Conservation (phyloP, 2,797 vertebrate genomes). For the Novumbra hubbsi region DNA sequence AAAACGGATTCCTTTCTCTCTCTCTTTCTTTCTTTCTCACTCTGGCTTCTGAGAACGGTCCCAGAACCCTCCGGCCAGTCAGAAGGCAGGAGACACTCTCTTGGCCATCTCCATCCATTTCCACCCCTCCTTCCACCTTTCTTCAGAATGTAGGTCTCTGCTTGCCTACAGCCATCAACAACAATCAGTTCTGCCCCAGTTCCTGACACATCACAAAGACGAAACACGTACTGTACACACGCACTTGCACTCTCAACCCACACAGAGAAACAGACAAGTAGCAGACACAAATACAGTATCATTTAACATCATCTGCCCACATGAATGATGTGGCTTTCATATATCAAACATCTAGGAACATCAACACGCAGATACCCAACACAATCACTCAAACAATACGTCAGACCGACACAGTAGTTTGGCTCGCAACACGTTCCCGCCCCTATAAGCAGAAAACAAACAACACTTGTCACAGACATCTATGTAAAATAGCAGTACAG, state of each 20-base stretch:
- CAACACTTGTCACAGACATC: no score
- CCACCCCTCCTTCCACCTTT: constrained; percentile 27
- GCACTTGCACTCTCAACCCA: constrained; percentile 26
- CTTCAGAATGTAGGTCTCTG: constrained; percentile 76
- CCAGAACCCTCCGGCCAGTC: constrained; percentile 20
- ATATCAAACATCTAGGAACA: neutral
- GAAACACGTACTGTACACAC: constrained; percentile 46
- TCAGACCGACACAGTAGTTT: no score
- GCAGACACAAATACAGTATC: constrained; percentile 1
- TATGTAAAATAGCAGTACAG: no score
- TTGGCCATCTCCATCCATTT: constrained; percentile 29
- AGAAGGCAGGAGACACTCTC: constrained; percentile 22
- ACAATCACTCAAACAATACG: neutral
- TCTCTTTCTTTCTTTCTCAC: constrained; percentile 20
- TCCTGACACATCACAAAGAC: constrained; percentile 69
- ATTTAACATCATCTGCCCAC: neutral
- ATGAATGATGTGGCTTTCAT: neutral
- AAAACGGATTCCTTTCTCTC: constrained; percentile 4
- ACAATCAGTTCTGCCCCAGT: constrained; percentile 82
- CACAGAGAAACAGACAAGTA: constrained; percentile 26
- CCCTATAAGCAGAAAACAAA: no score
- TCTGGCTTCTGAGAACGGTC: constrained; percentile 38
- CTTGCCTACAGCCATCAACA: constrained; percentile 76
- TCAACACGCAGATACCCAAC: neutral
- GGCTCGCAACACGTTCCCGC: no score